These are phyloP conservation scores for Echinarachnius parma DNA, from an alignment of 53 echinoderm and acorn worm species.

Conservation along the genomic window DNA sequence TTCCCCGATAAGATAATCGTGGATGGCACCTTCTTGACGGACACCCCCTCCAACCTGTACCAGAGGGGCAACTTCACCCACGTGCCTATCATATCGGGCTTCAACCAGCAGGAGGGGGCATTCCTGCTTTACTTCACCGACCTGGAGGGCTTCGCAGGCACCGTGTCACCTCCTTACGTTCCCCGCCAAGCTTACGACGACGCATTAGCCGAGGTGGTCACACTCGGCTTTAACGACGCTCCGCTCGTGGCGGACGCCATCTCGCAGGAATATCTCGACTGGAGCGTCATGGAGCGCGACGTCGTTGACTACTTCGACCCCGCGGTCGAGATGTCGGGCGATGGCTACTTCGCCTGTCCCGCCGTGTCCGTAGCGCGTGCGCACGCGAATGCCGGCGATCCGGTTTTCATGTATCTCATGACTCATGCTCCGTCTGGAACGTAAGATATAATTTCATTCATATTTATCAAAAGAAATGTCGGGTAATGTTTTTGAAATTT, in stretches of 20 bases:
- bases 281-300: constrained; percentile 50
- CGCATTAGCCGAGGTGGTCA: neutral
- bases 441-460: neutral
- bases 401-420: constrained; percentile 59
- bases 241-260: constrained; percentile 24
- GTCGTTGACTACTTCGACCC: constrained; percentile 31
- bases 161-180: constrained; percentile 34
- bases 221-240: neutral
- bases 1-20: constrained; percentile 27
- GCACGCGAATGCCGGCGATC: constrained; percentile 45
- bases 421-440: constrained; percentile 45
- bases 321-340: constrained; percentile 26
- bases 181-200: neutral
- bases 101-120: constrained; percentile 60
- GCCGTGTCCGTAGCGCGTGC: constrained; percentile 42
- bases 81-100: constrained; percentile 45
- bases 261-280: constrained; percentile 55
- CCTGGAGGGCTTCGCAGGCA: neutral
- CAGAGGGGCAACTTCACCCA: constrained; percentile 45
- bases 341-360: constrained; percentile 54
- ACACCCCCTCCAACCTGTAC: constrained; percentile 35
- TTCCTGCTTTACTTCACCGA: neutral
- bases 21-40: constrained; percentile 48
- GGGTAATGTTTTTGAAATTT: too few species aligned
- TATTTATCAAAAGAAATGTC: too few species aligned